Evolutionary conservation across 2,888 invertebrate genomes (phyloP).

Genomic region (Zaprionus bogoriensis): DNA sequence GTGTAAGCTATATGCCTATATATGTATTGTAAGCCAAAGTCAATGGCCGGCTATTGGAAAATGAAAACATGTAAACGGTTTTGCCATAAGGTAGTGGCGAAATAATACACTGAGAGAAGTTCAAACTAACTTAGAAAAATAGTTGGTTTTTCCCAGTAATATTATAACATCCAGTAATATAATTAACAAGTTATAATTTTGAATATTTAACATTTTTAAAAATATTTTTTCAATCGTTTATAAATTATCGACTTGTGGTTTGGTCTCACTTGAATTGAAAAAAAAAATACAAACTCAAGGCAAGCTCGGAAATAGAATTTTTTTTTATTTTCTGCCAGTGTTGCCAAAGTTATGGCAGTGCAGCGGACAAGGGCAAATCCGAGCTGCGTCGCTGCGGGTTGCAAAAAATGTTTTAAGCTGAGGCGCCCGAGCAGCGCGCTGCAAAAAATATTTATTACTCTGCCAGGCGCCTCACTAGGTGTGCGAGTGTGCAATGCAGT

Average conservation of each 20-base stretch:
- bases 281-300: no score
- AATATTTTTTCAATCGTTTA: no score
- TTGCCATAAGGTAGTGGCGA: neutral
- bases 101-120: neutral
- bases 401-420: constrained; percentile 40
- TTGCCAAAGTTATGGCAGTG: constrained; percentile 37
- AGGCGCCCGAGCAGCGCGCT: constrained; percentile 44
- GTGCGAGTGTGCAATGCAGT: no score
- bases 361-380: constrained; percentile 38
- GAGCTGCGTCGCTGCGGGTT: constrained; percentile 35
- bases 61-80: neutral
- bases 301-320: no score
- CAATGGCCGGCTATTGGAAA: neutral
- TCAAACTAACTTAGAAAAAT: no score
- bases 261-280: no score
- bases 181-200: no score
- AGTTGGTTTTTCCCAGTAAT: no score
- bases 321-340: neutral
- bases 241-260: no score
- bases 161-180: no score
- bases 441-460: constrained; percentile 75
- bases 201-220: no score
- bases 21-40: constrained; percentile 15
- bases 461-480: constrained; percentile 21
- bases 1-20: no score